Conservation (phyloP, 2,797 vertebrate species). For the Echiichthys vipera region DNA sequence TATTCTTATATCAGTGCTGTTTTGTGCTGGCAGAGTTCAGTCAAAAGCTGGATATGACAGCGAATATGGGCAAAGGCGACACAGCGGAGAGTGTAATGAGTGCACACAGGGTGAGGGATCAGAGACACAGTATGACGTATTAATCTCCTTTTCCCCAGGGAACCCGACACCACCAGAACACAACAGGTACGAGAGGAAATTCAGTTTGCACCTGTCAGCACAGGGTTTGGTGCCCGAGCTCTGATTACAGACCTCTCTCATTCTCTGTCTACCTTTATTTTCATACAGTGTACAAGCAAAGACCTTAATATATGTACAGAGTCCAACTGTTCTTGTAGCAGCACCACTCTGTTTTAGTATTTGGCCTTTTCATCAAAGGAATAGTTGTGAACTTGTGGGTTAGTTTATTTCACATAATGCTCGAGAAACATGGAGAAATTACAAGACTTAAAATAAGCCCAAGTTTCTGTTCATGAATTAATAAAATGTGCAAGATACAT, state of each 20-base stretch:
- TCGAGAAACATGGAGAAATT: background rate
- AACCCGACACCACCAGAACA: slow-evolving; percentile 66
- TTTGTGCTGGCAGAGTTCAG: slow-evolving; percentile 23
- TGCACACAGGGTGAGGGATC: slow-evolving; percentile 63
- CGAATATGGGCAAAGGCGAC: slow-evolving; percentile 46
- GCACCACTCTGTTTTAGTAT: background rate
- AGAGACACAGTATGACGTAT: slow-evolving; percentile 69
- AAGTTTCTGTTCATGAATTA: background rate
- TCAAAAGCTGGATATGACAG: slow-evolving; percentile 42
- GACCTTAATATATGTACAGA: background rate
- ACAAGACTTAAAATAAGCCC: background rate
- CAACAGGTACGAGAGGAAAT: slow-evolving; percentile 70
- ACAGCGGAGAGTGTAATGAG: slow-evolving; percentile 49
- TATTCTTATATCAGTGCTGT: slow-evolving; percentile 17
- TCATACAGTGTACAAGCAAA: background rate
- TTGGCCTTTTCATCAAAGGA: background rate
- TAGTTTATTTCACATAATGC: too few species aligned
- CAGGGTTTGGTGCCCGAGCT: slow-evolving; percentile 19
- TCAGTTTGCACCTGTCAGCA: slow-evolving; percentile 56
- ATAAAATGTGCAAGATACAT: background rate
- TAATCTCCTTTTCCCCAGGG: slow-evolving; percentile 70
- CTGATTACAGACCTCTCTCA: slow-evolving; percentile 27
- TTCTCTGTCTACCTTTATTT: background rate
- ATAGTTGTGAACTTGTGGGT: background rate
- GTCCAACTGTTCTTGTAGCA: background rate